Evolutionary conservation across 2,888 invertebrate genomes (phyloP).

Genomic region (Nephrotoma guestfalica): DNA sequence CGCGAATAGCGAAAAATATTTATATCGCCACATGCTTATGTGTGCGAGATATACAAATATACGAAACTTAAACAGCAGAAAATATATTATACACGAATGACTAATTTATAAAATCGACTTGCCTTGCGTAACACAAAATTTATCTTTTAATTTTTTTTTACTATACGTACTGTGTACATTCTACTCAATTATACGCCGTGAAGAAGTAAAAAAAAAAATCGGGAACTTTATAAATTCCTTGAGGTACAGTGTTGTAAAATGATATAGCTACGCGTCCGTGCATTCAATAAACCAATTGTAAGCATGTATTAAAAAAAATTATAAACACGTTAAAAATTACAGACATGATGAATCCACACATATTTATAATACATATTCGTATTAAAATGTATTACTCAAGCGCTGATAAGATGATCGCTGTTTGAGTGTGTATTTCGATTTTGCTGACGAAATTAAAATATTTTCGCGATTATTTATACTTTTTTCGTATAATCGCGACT

Average conservation of each 20-base stretch:
- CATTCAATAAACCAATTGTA: neutral
- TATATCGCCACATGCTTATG: neutral
- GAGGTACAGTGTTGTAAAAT: too few relatives aligned
- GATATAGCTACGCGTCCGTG: neutral
- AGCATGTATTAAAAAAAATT: neutral
- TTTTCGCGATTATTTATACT: neutral
- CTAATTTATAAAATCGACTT: neutral
- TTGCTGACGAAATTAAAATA: neutral
- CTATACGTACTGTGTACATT: neutral
- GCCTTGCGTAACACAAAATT: neutral
- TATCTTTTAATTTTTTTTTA: neutral
- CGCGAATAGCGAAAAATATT: neutral
- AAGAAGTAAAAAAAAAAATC: too few relatives aligned
- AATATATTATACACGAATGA: neutral
- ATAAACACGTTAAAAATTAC: neutral
- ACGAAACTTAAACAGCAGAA: neutral
- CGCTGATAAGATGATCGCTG: neutral
- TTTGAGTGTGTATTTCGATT: neutral
- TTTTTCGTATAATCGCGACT: neutral
- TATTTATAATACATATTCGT: neutral
- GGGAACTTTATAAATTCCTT: too few relatives aligned
- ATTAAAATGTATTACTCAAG: neutral
- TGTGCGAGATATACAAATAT: neutral
- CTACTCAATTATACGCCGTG: neutral
- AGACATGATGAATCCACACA: neutral